Evolutionary conservation across 2,797 vertebrate species (phyloP), one percentile per base, ranked within the genome.

Genomic region (Xyrichtys novacula): DNA sequence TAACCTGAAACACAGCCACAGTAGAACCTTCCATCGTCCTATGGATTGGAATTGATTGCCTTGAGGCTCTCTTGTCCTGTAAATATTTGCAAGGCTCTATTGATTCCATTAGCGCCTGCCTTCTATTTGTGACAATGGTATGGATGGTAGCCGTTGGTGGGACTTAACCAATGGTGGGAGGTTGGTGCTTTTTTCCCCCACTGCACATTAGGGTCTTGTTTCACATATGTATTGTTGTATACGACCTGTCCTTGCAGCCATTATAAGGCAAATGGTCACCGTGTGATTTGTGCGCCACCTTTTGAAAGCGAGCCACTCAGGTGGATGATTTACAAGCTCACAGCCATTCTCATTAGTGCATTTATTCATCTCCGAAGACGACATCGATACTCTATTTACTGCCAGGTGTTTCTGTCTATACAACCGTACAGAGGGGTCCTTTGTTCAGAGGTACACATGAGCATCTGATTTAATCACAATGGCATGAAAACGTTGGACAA

Each of bases 51-150:
- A 91, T 91, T 84, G 90, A 91, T 91, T 80, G 78, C 80, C 85
- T 83, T n/a, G 72, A 66, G 85, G 85, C 79, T 84, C 78, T 84
- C 82, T 79, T 88, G 85, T 88, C 88, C 86, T 91, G 92, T 91
- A 92, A 93, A 92, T 92, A 92, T 93, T 93, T 93, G 89, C 81
- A 83, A 90, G 84, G 70, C 78, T 70, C 78, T 88, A 91, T 93
- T 83, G 90, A 93, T 93, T 91, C 80, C 88, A 90, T 92, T 93
- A 91, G 82, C 23, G 75, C 72, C 77, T 81, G 78, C 53, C 87
- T 88, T 73, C 83, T 91, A 71, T 86, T 83, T 85, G 79, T 87
- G 85, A 85, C 87, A 84, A 71, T 78, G 49, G 65, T 81, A 78
- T 84, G 79, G 82, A 78, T 81, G 88, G 78, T 61, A 76, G 76